Percentiles rank a stretch among this genome's conserved stretches.
phyloP scores from a whole-genome alignment of 2,113 vertebrate species.

The Leptobrachium ailaonicum region DNA sequence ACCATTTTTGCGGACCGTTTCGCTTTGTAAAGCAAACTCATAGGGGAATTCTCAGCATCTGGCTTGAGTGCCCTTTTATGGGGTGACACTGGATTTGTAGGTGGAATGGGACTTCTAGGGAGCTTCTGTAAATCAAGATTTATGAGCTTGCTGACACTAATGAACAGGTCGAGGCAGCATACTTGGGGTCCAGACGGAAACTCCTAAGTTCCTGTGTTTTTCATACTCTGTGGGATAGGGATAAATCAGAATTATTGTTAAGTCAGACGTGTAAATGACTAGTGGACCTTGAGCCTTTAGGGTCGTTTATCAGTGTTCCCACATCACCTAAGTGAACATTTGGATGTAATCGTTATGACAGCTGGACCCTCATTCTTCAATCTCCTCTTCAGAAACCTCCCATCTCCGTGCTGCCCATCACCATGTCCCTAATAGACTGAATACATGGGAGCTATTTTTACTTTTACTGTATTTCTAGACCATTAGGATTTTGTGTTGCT shows the following conservation, averaged over 20 bases:
- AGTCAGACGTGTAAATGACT: slow-evolving; percentile 47
- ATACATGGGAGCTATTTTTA: not conserved
- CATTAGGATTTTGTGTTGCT: no score
- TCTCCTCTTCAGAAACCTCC: slow-evolving; percentile 17
- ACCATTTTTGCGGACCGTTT: slow-evolving; percentile 27
- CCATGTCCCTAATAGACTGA: not conserved
- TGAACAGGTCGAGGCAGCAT: slow-evolving; percentile 55
- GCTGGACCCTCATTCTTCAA: slow-evolving; percentile 15
- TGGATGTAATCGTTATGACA: slow-evolving; percentile 34
- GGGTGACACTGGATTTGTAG: slow-evolving; percentile 70
- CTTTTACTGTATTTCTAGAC: no score
- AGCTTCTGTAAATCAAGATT: slow-evolving; percentile 70
- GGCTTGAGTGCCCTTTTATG: slow-evolving; percentile 60
- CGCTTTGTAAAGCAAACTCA: slow-evolving; percentile 16
- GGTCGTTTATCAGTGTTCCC: slow-evolving; percentile 40
- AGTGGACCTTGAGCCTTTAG: slow-evolving; percentile 22
- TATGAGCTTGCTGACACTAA: slow-evolving; percentile 64
- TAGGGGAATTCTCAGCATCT: slow-evolving; percentile 36
- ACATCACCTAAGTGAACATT: slow-evolving; percentile 13
- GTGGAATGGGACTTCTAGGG: slow-evolving; percentile 59
- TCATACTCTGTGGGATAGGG: slow-evolving; percentile 62
- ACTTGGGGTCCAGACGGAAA: slow-evolving; percentile 52
- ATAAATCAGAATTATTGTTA: slow-evolving; percentile 63
- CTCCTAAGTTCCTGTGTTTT: slow-evolving; percentile 57
- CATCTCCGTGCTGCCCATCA: slow-evolving; percentile 14